phyloP scores from a whole-genome alignment of 2,113 vertebrate species.

The Lipotes vexillifer region DNA sequence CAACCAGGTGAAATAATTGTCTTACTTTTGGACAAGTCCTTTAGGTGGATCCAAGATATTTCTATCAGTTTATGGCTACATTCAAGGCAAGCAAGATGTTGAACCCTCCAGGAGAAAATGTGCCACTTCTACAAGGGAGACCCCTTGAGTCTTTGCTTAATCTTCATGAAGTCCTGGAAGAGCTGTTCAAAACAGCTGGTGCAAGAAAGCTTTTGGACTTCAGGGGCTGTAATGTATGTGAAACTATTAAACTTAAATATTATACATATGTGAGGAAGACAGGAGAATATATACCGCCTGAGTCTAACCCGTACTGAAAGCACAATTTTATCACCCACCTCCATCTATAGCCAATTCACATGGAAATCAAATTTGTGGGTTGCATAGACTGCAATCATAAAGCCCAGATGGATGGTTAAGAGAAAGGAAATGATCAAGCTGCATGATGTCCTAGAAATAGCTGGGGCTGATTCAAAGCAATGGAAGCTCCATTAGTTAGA shows the following conservation, averaged over 20 bases:
- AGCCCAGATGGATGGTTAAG: background rate
- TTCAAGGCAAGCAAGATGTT: background rate
- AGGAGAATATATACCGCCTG: background rate
- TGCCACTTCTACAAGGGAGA: background rate
- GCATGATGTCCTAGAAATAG: constrained; percentile 16
- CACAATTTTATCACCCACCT: background rate
- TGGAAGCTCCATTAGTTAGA: background rate
- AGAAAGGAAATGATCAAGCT: constrained; percentile 35
- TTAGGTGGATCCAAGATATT: background rate
- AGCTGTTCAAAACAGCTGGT: constrained; percentile 5
- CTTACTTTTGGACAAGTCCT: background rate
- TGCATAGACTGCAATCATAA: background rate
- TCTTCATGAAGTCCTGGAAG: background rate
- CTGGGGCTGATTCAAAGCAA: background rate
- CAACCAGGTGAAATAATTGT: background rate
- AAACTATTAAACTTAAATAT: constrained; percentile 28
- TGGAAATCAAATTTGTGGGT: constrained; percentile 36
- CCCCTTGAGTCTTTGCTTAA: background rate
- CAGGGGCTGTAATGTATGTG: background rate
- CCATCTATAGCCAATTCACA: constrained; percentile 23
- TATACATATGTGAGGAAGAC: background rate
- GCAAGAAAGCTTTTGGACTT: background rate
- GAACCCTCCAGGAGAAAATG: background rate
- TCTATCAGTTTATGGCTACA: background rate
- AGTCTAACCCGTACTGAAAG: background rate